These are phyloP conservation scores for Synanthedon andrenaeformis DNA, from an alignment of 2,888 invertebrate species.

Conservation along the genomic window DNA sequence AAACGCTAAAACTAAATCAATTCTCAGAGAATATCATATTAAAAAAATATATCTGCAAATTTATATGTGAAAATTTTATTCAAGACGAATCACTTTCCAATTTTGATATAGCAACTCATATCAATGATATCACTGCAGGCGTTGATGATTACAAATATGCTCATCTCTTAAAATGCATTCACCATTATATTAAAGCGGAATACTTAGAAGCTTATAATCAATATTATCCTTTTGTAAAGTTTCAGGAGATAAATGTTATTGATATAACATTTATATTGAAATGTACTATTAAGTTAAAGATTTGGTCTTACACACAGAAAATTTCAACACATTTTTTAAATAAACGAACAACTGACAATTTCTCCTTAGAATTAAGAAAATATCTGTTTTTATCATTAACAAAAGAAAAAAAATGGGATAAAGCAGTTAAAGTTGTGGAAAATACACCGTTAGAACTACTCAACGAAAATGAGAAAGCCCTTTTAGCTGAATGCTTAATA, in stretches of 20 bases:
- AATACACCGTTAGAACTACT: slow-evolving; percentile 30
- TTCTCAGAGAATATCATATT: slow-evolving; percentile 35
- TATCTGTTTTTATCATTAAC: slow-evolving; percentile 39
- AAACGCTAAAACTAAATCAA: slow-evolving; percentile 33
- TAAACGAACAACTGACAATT: slow-evolving; percentile 37
- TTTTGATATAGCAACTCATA: slow-evolving; percentile 58
- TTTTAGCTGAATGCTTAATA: slow-evolving; percentile 47
- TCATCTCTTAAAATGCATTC: slow-evolving; percentile 71
- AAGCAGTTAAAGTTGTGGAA: slow-evolving; percentile 48
- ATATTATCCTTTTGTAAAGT: slow-evolving; percentile 54
- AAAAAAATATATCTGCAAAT: slow-evolving; percentile 45
- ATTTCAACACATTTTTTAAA: slow-evolving; percentile 47
- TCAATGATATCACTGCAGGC: slow-evolving; percentile 62
- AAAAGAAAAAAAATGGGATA: slow-evolving; percentile 63
- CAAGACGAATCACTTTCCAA: slow-evolving; percentile 32
- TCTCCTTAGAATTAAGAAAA: slow-evolving; percentile 30
- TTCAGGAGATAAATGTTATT: slow-evolving; percentile 40
- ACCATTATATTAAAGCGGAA: slow-evolving; percentile 59
- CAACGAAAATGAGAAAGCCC: slow-evolving; percentile 29
- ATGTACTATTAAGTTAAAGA: slow-evolving; percentile 49
- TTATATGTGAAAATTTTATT: slow-evolving; percentile 40
- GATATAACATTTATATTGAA: slow-evolving; percentile 48
- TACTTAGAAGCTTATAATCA: slow-evolving; percentile 67
- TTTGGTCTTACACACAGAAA: slow-evolving; percentile 53
- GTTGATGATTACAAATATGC: slow-evolving; percentile 73